Percentiles rank a stretch among this genome's conserved stretches.
Evolutionary conservation across 2,113 vertebrate genomes (phyloP).

Genomic region (Calidris pugnax): DNA sequence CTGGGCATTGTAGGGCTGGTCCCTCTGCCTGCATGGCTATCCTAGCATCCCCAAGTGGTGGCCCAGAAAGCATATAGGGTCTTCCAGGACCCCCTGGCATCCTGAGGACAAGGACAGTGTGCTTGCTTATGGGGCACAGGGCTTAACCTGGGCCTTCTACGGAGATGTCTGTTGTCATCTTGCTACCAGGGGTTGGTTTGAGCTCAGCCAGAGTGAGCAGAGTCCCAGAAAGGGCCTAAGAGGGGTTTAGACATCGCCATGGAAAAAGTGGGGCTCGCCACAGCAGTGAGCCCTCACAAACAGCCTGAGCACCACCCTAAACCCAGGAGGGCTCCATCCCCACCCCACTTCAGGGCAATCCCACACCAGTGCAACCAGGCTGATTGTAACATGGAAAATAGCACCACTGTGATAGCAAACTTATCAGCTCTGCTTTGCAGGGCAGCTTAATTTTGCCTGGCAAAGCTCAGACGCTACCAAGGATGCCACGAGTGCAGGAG

Average conservation of each 20-base stretch:
- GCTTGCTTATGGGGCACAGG: rapidly evolving
- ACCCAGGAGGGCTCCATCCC: not conserved
- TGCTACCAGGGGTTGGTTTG: not conserved
- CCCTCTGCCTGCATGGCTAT: rapidly evolving
- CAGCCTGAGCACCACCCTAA: not conserved
- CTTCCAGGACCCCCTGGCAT: not conserved
- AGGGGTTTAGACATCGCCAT: not conserved
- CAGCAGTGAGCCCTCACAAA: not conserved
- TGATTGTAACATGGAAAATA: not conserved
- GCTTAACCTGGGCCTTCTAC: not conserved
- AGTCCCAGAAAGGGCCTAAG: not conserved
- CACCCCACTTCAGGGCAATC: not conserved
- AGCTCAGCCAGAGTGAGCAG: not conserved
- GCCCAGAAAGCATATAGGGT: not conserved
- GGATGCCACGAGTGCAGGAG: not conserved
- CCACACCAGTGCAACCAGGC: not conserved
- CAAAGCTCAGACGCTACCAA: not conserved
- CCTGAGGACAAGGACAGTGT: not conserved
- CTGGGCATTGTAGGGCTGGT: not conserved
- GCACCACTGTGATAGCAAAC: rapidly evolving
- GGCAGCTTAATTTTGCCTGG: not conserved
- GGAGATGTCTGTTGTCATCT: not conserved
- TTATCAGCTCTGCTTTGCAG: not conserved
- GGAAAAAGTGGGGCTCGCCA: not conserved
- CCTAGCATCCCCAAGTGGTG: not conserved